Conservation (phyloP, 1,140 invertebrate genomes). For the Drosophila aff. region DNA sequence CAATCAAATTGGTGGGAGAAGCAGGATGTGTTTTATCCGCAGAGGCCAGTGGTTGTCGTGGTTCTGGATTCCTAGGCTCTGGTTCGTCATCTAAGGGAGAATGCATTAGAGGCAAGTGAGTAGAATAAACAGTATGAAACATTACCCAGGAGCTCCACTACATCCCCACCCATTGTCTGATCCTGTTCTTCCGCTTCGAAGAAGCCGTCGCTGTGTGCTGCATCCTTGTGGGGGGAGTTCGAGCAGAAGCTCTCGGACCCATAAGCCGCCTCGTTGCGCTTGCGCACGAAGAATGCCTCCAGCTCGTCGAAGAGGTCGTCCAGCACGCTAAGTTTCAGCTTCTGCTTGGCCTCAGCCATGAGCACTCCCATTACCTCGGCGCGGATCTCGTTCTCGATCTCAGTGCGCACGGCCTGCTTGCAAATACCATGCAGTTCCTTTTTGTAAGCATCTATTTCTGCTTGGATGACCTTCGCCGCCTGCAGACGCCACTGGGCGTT, state of each 20-base stretch:
- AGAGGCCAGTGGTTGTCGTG: neutral
- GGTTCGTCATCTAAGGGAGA: constrained; percentile 45
- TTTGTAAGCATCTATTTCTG: constrained; percentile 57
- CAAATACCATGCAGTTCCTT: constrained; percentile 40
- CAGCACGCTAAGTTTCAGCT: constrained; percentile 49
- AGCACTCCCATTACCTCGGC: constrained; percentile 37
- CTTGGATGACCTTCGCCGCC: constrained; percentile 44
- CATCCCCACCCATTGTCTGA: neutral
- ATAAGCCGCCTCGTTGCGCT: constrained; percentile 44
- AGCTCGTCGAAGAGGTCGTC: constrained; percentile 64
- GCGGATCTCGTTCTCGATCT: constrained; percentile 66
- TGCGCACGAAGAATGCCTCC: constrained; percentile 57
- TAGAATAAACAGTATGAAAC: neutral
- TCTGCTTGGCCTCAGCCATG: constrained; percentile 32
- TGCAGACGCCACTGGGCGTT: constrained; percentile 58
- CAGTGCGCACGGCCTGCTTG: constrained; percentile 57
- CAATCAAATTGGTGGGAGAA: neutral
- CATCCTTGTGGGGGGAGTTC: constrained; percentile 8
- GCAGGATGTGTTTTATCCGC: neutral
- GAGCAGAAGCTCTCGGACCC: constrained; percentile 39
- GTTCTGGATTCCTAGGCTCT: neutral
- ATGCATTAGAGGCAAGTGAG: no score
- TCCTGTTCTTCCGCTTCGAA: constrained; percentile 2
- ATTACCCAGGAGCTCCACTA: constrained; percentile 50
- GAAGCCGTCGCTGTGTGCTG: neutral